phyloP scores from a whole-genome alignment of 2,113 vertebrate species.

The Oryzias melastigma region DNA sequence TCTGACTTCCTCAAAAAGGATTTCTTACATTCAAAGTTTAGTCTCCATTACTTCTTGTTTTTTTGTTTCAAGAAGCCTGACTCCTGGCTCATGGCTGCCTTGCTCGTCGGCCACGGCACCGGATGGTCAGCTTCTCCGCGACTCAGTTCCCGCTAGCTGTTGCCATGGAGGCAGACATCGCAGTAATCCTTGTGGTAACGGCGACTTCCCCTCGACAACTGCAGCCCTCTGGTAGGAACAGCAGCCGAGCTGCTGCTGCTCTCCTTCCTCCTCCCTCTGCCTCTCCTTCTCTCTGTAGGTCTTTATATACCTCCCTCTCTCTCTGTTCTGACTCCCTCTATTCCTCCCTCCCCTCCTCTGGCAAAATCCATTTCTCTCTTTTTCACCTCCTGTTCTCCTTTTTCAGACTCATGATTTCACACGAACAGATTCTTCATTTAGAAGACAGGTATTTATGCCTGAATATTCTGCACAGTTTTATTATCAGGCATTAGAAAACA shows the following conservation, averaged over 20 bases:
- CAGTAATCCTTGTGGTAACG: slow-evolving; percentile 52
- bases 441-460: no score
- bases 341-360: slow-evolving; percentile 2
- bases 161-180: slow-evolving; percentile 35
- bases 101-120: slow-evolving; percentile 16
- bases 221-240: slow-evolving; percentile 23
- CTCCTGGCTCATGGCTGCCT: slow-evolving; percentile 28
- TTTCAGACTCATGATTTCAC: slow-evolving; percentile 16
- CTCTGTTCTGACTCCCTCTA: slow-evolving; percentile 1
- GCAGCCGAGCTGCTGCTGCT: slow-evolving; percentile 37
- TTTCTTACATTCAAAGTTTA: neutral
- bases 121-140: slow-evolving; percentile 8
- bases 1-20: slow-evolving; percentile 13
- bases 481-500: no score
- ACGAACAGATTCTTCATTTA: neutral
- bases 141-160: slow-evolving; percentile 20
- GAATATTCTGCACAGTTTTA: no score
- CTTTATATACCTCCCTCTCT: neutral
- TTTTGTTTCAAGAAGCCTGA: neutral
- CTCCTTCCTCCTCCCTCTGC: neutral
- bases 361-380: neutral
- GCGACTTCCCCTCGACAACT: slow-evolving; percentile 22
- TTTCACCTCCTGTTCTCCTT: neutral
- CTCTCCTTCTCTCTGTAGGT: slow-evolving; percentile 1
- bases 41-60: neutral